Conservation (phyloP, 2,888 invertebrate species). For the Clusia tigrina region DNA sequence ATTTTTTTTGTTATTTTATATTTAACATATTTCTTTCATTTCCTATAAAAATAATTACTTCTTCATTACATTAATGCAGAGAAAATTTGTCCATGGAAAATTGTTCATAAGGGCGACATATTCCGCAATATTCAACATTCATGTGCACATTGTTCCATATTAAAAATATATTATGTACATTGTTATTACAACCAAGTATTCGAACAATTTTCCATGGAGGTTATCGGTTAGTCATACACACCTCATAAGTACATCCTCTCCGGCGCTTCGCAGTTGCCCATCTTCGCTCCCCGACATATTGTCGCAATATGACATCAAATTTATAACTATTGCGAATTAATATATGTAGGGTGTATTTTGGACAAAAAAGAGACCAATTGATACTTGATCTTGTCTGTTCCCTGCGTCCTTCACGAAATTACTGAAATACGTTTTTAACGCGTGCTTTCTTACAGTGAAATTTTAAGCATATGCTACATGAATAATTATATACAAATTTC, state of each 20-base stretch:
- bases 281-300: conserved; percentile 74
- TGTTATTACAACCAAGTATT: conserved; percentile 13
- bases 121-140: background rate
- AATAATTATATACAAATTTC: too few relatives aligned
- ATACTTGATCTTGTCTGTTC: background rate
- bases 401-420: background rate
- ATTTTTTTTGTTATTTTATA: conserved; percentile 18
- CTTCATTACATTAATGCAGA: conserved; percentile 8
- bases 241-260: conserved; percentile 67
- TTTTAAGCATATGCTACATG: background rate
- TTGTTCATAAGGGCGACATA: conserved; percentile 33
- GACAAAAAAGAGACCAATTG: background rate
- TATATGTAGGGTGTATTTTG: background rate
- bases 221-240: conserved; percentile 51
- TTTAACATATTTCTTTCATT: conserved; percentile 21
- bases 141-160: conserved; percentile 27
- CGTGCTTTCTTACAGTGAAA: background rate
- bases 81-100: conserved; percentile 39
- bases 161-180: conserved; percentile 27
- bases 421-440: background rate
- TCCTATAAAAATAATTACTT: conserved; percentile 35
- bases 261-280: conserved; percentile 83
- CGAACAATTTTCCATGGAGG: conserved; percentile 51
- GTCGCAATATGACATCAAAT: conserved; percentile 42
- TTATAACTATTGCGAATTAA: background rate